Evolutionary conservation across 2,113 vertebrate genomes (phyloP).

Genomic region (Rhynchomys soricoides): DNA sequence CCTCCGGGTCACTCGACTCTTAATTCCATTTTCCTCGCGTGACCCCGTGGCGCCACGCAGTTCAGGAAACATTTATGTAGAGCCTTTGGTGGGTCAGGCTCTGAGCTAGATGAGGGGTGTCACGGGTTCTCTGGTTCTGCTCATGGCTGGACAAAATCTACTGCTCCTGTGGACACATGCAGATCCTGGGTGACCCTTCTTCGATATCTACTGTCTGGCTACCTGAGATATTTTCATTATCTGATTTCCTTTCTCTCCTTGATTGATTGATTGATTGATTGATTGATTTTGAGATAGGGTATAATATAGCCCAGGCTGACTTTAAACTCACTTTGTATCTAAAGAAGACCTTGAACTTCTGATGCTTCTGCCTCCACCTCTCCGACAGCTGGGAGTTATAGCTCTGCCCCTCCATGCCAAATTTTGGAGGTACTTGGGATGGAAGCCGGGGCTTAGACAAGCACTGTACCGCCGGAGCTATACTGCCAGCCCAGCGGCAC

Average conservation of each 20-base stretch:
- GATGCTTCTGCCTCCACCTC: neutral
- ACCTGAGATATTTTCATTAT: neutral
- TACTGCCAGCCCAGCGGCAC: no score
- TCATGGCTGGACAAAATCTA: neutral
- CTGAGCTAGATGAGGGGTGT: neutral
- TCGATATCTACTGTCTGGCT: neutral
- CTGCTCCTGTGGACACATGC: neutral
- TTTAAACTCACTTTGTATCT: neutral
- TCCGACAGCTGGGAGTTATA: neutral
- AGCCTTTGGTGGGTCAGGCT: neutral
- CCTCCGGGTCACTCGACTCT: slow-evolving; percentile 34
- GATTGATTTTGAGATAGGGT: neutral
- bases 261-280: neutral
- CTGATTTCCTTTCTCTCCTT: neutral
- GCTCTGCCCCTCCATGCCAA: neutral
- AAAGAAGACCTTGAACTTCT: neutral
- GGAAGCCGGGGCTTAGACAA: neutral
- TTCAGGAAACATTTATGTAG: slow-evolving; percentile 50
- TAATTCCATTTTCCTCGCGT: slow-evolving; percentile 50
- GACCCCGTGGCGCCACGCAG: fast-evolving
- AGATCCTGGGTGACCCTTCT: neutral
- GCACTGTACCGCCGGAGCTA: neutral
- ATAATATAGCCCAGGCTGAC: neutral
- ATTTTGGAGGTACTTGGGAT: neutral
- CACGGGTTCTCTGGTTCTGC: neutral